Base-by-base conservation (phyloP, 1,140 invertebrate species). In the Psilanteris sp. region DNA sequence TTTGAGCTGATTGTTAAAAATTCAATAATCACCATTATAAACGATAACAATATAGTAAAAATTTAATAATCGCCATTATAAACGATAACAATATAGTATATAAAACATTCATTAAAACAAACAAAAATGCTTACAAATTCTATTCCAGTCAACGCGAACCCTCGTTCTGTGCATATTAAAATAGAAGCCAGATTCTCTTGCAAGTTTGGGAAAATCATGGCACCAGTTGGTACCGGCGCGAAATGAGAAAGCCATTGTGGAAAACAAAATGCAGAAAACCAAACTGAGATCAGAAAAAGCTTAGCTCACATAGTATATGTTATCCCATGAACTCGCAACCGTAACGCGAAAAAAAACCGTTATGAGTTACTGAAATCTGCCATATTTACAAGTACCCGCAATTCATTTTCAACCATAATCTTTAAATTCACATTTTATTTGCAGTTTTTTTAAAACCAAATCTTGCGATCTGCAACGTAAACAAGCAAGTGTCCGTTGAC, bases 171-270 rank as follows among this genome's bases (percentile, higher is more conserved):
- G 89, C 48, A 86, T 90, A 74, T 92, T 91, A 74, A 93, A 93
- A 46, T 89, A 88, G 84, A 93, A 93, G 7, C 92, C 92, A 14
- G 91, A 90, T 74, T 93, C 92, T 79, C 90, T 90, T 14, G 91
- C 92, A 15, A 93, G 78, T 75, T 91, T 91, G n/a, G 91, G 90
- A 84, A 93, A 93, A 84, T 93, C 91, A 68, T 91, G 91, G 77
- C 91, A 91, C 84, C 91, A 89, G 77, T 91, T 90, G 14, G 89
- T 91, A 16, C 90, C 89, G 10, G 88, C 86, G 81, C 89, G 90
- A 57, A 88, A 89, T 34, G 90, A 89, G 87, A 86, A 88, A 50
- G 86, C 83, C 86, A 88, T 88, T 4, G 16, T 34, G 24, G 14
- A 13, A 46, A 55, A n/a, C 8, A 15, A 37, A 9, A 39, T n/a